phyloP scores from a whole-genome alignment of 2,797 vertebrate genomes.

The Clarias laeviceps region DNA sequence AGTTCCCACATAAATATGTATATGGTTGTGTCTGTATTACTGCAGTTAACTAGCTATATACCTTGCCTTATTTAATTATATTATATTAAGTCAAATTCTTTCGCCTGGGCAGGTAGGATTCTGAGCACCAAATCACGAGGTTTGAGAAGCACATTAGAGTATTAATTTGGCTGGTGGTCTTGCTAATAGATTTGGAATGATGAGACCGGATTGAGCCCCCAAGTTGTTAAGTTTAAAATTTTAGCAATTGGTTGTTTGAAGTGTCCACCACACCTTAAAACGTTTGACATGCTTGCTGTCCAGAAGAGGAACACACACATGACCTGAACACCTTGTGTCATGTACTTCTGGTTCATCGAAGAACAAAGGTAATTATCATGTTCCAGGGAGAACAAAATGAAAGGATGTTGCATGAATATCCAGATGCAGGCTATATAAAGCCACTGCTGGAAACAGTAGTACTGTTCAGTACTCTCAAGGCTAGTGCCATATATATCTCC shows the following conservation, averaged over 20 bases:
- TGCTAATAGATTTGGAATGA: not conserved
- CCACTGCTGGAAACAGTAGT: slow-evolving; percentile 6
- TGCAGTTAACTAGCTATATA: not conserved
- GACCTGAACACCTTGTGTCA: no score
- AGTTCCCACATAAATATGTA: not conserved
- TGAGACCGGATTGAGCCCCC: no score
- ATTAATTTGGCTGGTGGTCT: not conserved
- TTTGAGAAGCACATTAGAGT: not conserved
- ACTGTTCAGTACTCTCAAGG: not conserved
- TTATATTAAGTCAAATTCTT: not conserved
- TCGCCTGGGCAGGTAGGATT: not conserved
- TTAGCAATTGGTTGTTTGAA: no score
- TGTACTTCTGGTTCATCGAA: no score
- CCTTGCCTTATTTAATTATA: not conserved
- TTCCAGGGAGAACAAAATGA: no score
- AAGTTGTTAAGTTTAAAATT: no score
- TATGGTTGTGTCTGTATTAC: not conserved
- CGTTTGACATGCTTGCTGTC: no score
- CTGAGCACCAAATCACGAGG: not conserved
- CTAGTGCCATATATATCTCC: slow-evolving; percentile 58
- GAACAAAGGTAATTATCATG: no score
- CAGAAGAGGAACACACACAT: no score
- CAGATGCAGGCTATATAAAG: not conserved
- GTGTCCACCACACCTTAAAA: no score
- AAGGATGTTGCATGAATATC: no score